Evolutionary conservation across 2,797 vertebrate species (phyloP).

Genomic region (Semaprochilodus insignis): DNA sequence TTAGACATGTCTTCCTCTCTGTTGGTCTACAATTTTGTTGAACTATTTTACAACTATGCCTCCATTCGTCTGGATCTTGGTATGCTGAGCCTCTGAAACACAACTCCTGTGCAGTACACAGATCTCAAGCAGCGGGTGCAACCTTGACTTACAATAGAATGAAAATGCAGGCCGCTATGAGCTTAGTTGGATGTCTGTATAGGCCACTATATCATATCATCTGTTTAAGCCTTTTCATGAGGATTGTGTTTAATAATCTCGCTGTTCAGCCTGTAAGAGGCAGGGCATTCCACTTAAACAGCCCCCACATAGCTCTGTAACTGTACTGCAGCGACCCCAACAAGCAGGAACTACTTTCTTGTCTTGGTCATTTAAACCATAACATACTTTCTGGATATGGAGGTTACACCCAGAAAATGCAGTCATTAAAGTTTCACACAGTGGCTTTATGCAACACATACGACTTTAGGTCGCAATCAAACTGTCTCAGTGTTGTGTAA

Average conservation of each 20-base stretch:
- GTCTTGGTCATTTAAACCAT: not conserved
- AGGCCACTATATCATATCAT: not conserved
- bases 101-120: not conserved
- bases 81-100: not conserved
- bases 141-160: not conserved
- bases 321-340: not conserved
- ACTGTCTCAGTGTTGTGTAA: not conserved
- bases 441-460: not conserved
- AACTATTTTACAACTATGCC: not conserved
- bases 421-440: not conserved
- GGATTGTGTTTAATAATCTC: not conserved
- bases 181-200: not conserved
- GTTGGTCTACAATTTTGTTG: not conserved
- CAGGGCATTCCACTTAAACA: not conserved
- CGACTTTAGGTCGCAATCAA: not conserved
- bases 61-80: too few relatives aligned
- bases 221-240: not conserved
- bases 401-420: not conserved
- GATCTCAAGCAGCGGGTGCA: not conserved
- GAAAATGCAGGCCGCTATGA: not conserved
- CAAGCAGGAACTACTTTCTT: not conserved
- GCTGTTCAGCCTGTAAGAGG: not conserved
- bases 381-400: not conserved
- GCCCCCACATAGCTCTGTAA: not conserved
- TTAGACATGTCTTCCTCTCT: not conserved